These are phyloP conservation scores for Leucophenga maculata DNA, from an alignment of 2,888 invertebrate species.

Conservation along the genomic window DNA sequence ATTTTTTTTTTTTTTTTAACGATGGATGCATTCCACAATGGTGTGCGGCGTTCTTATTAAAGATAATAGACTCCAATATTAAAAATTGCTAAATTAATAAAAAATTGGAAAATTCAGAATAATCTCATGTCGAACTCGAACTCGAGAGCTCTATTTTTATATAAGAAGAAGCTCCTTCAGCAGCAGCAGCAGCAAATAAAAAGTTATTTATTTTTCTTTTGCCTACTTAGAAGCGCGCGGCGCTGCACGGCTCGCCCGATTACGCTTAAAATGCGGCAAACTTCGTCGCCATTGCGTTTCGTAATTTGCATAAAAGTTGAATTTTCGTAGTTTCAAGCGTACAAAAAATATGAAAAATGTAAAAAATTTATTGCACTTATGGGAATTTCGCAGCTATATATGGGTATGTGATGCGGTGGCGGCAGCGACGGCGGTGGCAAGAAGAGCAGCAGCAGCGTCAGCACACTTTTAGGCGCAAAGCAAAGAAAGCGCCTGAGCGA, in stretches of 20 bases:
- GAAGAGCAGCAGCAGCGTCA: slow-evolving; percentile 5
- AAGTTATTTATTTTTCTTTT: too few species aligned
- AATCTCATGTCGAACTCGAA: too few species aligned
- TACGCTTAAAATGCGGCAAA: not conserved
- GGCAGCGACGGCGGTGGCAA: slow-evolving; percentile 2
- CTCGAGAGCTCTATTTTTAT: too few species aligned
- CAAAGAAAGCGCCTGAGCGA: slow-evolving; percentile 14
- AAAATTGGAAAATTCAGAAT: too few species aligned
- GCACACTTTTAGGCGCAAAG: slow-evolving; percentile 29
- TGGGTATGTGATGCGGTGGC: not conserved
- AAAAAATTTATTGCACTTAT: slow-evolving; percentile 36
- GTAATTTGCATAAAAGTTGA: slow-evolving; percentile 50
- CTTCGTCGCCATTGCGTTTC: not conserved
- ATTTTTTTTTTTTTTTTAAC: too few species aligned
- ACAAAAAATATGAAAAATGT: slow-evolving; percentile 15
- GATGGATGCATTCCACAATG: too few species aligned
- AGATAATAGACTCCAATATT: too few species aligned
- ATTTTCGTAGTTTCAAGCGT: slow-evolving; percentile 27
- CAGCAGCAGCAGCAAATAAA: too few species aligned
- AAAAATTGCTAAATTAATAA: too few species aligned
- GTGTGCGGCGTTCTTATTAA: too few species aligned
- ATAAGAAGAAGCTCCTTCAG: too few species aligned
- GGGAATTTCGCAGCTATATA: slow-evolving; percentile 28
- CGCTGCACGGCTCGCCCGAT: not conserved
- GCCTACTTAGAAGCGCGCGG: slow-evolving; percentile 7